Evolutionary conservation across 2,113 vertebrate species (phyloP), one percentile per base, ranked within the genome.

Genomic region (Cephalopholis sonnerati): DNA sequence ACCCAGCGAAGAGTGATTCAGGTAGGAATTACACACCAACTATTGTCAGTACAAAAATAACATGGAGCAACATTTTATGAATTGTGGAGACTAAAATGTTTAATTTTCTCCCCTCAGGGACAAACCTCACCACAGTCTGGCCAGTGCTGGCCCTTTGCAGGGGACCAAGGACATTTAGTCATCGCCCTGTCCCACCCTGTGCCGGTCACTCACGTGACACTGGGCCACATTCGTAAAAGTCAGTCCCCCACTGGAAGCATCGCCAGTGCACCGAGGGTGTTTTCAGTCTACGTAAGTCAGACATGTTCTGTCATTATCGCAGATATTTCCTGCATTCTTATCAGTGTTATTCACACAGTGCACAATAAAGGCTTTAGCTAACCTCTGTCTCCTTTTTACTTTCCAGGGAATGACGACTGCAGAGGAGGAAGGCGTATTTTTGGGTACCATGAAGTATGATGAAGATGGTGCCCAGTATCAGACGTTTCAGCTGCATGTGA

Each of bases 71-170:
- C 36, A 39, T 20, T 36, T 39, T 2, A 75, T 41, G 10, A 44
- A 29, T 10, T 29, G n/a, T 65, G n/a, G 61, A 64, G 9, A 64
- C 17, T 46, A 1, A 44, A 15, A n/a, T 22, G 10, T 55, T 55
- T 5, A 0, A 16, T 22, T 64, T 65, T 29, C 22, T 48, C 6
- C 10, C 9, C 29, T 50, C 64, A 77, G 64, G 75, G 27, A 20
- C 39, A n/a, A 17, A 32, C n/a, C 4, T 4, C 2, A 17, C 4
- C 67, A 11, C 7, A 3, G 0, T 39, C 74, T 1, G 51, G 62
- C 46, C 3, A 46, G n/a, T 57, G 74, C 51, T 66, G 74, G 62
- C 2, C n/a, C 18, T 76, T 76, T 66, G 2, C 48, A 7, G 74
- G 74, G 0, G 24, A 54, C 17, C 24, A 7, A 15, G 70, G 70